A percentile compares a stretch with the other conserved stretches of the same genome.
phyloP scores from a whole-genome alignment of 2,113 vertebrate species.

The Phalacrocorax brasilianus region DNA sequence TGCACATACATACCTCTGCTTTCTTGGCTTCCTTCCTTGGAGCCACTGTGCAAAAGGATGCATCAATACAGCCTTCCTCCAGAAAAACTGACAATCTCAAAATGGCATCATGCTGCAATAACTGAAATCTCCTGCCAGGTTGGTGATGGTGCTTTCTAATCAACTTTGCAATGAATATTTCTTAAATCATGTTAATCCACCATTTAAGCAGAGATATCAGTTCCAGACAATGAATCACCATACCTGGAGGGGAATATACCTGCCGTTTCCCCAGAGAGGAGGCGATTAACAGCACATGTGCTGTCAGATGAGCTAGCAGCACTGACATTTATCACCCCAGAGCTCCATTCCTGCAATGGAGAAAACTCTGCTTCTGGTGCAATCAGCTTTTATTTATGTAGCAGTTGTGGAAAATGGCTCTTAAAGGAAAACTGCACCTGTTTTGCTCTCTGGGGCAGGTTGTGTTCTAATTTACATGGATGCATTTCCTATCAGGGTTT shows the following conservation, averaged over 20 bases:
- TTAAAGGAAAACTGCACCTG: constrained; percentile 51
- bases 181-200: constrained; percentile 68
- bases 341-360: constrained; percentile 23
- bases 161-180: constrained; percentile 68
- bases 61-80: constrained; percentile 15
- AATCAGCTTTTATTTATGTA: constrained; percentile 69
- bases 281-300: constrained; percentile 19
- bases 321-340: constrained; percentile 41
- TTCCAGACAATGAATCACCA: constrained; percentile 65
- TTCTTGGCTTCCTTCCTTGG: neutral
- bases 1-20: neutral
- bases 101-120: constrained; percentile 39
- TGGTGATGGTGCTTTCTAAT: constrained; percentile 67
- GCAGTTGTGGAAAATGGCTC: neutral
- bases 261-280: constrained; percentile 48
- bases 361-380: constrained; percentile 26
- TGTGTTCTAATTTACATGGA: neutral
- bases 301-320: constrained; percentile 47
- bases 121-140: constrained; percentile 51
- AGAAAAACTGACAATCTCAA: constrained; percentile 46
- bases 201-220: constrained; percentile 51
- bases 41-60: constrained; percentile 27
- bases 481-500: neutral
- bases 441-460: constrained; percentile 5
- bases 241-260: constrained; percentile 64